phyloP scores from a whole-genome alignment of 2,113 vertebrate genomes.

The Cheilinus undulatus region DNA sequence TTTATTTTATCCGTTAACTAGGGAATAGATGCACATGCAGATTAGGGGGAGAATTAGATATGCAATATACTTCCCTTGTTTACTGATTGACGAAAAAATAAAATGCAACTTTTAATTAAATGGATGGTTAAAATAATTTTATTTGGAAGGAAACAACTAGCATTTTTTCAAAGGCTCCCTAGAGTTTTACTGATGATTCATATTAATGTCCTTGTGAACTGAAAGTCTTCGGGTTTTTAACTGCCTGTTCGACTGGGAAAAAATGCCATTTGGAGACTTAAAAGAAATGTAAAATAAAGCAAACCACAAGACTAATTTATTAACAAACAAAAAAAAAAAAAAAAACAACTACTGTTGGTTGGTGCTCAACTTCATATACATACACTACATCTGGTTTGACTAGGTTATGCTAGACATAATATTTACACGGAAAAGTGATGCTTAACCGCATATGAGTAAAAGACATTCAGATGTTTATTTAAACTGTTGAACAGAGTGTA shows the following conservation, averaged over 20 bases:
- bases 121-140: neutral
- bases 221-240: neutral
- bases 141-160: too few relatives aligned
- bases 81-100: too few relatives aligned
- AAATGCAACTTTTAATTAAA: too few relatives aligned
- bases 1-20: conserved; percentile 6
- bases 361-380: too few relatives aligned
- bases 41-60: neutral
- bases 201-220: neutral
- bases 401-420: neutral
- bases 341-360: too few relatives aligned
- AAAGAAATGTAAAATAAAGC: too few relatives aligned
- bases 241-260: too few relatives aligned
- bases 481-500: neutral
- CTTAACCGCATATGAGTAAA: neutral
- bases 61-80: too few relatives aligned
- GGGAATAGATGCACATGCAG: conserved; percentile 13
- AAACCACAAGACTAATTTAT: neutral
- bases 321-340: too few relatives aligned
- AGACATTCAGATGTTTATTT: neutral
- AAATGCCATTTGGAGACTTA: too few relatives aligned
- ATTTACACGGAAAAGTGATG: neutral
- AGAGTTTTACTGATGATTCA: neutral
- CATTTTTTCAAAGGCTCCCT: neutral
- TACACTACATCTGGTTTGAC: too few relatives aligned